These are phyloP conservation scores for Eurosta solidaginis DNA, from an alignment of 1,140 invertebrate genomes.

Conservation along the genomic window DNA sequence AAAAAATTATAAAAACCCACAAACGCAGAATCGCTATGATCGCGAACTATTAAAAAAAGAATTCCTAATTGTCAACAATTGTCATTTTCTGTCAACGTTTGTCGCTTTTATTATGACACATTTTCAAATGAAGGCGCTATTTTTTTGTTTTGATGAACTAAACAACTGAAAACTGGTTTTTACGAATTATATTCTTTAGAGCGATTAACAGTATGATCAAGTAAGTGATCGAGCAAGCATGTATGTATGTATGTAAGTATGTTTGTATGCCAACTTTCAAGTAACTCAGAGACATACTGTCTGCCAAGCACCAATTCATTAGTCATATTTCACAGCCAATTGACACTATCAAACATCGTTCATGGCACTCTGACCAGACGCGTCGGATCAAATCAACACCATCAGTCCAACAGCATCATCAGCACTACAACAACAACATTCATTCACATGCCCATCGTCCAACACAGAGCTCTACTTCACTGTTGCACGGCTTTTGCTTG, in stretches of 20 bases:
- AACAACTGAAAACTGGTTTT: slow-evolving; percentile 8
- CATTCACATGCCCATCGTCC: no score
- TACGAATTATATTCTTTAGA: not conserved
- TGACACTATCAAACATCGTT: slow-evolving; percentile 9
- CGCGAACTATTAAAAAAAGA: no score
- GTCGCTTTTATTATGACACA: slow-evolving; percentile 18
- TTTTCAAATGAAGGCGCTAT: not conserved
- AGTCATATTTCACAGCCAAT: slow-evolving; percentile 26
- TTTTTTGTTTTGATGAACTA: no score
- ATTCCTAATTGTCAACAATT: slow-evolving; percentile 1
- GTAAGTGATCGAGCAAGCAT: not conserved
- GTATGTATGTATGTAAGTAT: not conserved
- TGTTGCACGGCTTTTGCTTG: no score
- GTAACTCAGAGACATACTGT: not conserved
- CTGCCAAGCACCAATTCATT: slow-evolving; percentile 17
- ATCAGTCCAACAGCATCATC: not conserved
- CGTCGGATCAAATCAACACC: not conserved
- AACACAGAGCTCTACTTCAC: no score
- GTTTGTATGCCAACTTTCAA: not conserved
- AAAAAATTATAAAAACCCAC: no score
- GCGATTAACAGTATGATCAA: not conserved
- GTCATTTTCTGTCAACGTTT: not conserved
- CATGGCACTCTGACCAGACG: not conserved
- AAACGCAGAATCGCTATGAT: not conserved
- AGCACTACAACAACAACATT: not conserved